Evolutionary conservation across 1,140 invertebrate genomes (phyloP).

Genomic region (Gonatopus flavifemur): DNA sequence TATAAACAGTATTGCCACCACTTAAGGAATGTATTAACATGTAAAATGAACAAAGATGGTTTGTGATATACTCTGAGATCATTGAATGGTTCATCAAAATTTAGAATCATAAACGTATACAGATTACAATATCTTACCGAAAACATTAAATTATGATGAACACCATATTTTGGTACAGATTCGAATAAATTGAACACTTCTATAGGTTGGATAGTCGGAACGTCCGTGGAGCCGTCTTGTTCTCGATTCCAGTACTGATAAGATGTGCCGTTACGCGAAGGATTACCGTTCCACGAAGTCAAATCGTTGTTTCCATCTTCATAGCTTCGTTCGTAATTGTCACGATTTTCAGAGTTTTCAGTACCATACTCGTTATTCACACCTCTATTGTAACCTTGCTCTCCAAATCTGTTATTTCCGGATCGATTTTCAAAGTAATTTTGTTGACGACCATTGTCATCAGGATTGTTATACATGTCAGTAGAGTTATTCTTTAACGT

Average conservation of each 20-base stretch:
- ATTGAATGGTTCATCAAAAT: too few relatives aligned
- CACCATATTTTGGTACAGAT: slow-evolving; percentile 68
- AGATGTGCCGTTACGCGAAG: not conserved
- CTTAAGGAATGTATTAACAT: too few relatives aligned
- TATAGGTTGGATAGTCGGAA: slow-evolving; percentile 43
- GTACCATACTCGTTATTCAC: slow-evolving; percentile 31
- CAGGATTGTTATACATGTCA: slow-evolving; percentile 27
- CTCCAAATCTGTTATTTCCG: slow-evolving; percentile 17
- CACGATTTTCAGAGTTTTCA: slow-evolving; percentile 22
- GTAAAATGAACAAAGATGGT: too few relatives aligned
- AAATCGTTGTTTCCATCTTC: slow-evolving; percentile 8
- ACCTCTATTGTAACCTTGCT: slow-evolving; percentile 24
- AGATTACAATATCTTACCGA: slow-evolving; percentile 56
- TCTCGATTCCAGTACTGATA: slow-evolving; percentile 9
- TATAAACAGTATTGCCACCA: too few relatives aligned
- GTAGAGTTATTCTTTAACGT: slow-evolving; percentile 9
- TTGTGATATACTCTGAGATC: too few relatives aligned
- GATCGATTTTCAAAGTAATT: slow-evolving; percentile 21
- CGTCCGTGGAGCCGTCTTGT: slow-evolving; percentile 8
- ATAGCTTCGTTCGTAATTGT: slow-evolving; percentile 18
- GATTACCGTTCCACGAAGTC: slow-evolving; percentile 9
- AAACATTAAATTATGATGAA: slow-evolving; percentile 68
- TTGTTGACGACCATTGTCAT: slow-evolving; percentile 20
- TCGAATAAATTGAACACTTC: slow-evolving; percentile 73
- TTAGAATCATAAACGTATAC: slow-evolving; percentile 9